Evolutionary conservation across 1,140 invertebrate species (phyloP), one percentile per base, ranked within the genome.

Genomic region (Ridgeia piscesae): DNA sequence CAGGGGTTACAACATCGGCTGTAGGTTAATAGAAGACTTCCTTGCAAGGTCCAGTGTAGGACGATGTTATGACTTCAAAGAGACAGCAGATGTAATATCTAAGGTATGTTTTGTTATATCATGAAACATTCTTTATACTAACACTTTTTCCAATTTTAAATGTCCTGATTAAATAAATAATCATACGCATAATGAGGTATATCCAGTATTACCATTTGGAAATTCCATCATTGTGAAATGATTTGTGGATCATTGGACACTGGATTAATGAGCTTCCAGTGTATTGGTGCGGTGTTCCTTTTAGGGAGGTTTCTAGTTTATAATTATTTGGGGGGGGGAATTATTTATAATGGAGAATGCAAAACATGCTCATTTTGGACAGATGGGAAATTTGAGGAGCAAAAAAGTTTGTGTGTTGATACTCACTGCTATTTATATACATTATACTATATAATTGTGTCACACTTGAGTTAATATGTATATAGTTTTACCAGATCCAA

Each of bases 1-100:
- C 92, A 96, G 96, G 96, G 99, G 99, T 34, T 99, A 99, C 95
- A 99, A 99, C 95, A 99, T 99, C 97, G 99, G 99, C 48, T 97
- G 99, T 90, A 96, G 99, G 88, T 96, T 99, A 17, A 99, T 99
- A 94, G 99, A 99, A 96, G 99, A 99, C 95, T 99, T 99, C 95
- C 96, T 99, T 33, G 98, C 99, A 0, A 97, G 99, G 94, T 99
- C 99, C 8, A 97, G 98, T 93, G 97, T 98, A 33, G 98, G 97
- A 0, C 96, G 98, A 91, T 99, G 99, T 96, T 97, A 98, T 95
- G 99, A 99, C 96, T 98, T 99, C 96, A 97, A 98, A 95, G 99
- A 99, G 95, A 99, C 99, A 35, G 99, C 99, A 33, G 99, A 99
- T 96, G 99, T 99, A 96, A 98, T 99, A 93, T 98, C 95, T 33